Base-by-base conservation (phyloP, 2,888 invertebrate genomes). In the Corbicula japonica region DNA sequence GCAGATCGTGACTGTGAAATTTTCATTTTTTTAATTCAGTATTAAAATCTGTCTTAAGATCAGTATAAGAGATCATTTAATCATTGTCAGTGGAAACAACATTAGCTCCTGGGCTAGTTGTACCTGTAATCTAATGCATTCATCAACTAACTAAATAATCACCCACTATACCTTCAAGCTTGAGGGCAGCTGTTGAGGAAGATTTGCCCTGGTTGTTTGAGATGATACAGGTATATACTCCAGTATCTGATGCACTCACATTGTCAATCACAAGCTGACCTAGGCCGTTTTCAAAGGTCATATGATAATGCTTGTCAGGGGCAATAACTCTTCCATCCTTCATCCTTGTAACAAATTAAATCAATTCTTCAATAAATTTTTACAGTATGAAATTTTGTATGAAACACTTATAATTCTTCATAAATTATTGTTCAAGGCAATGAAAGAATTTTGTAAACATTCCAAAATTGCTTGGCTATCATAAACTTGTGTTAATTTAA, bases 151-250 rank as follows among this genome's bases (percentile, higher is more conserved):
- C n/a, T n/a, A n/a, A n/a, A n/a, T n/a, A n/a, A n/a, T n/a, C n/a
- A n/a, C n/a, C n/a, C 23, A 15, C 72, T 75, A 78, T 71, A 92
- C 92, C 87, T 82, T 90, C 89, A 21, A 93, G 83, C 76, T 81
- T 87, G 8, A 93, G 87, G 5, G 84, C 78, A 41, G 90, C 92
- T 1, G 87, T 82, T 54, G 89, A 88, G 15, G 88, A 85, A n/a
- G 88, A 87, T 70, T 90, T 90, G 21, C 93, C 92, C 30, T 91
- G 88, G 10, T 84, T 86, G 80, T 92, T 93, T 52, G 80, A 85
- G 23, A 92, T 79, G 26, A 84, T 88, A 77, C 92, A 92, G 23
- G 89, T 87, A 76, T 92, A 93, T 6, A 86, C 85, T 5, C 92
- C 93, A 1, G 87, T 87, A 74, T 92, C 92, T 1, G 81, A 76